phyloP scores from a whole-genome alignment of 2,888 invertebrate species.

The Catocala fraxini region DNA sequence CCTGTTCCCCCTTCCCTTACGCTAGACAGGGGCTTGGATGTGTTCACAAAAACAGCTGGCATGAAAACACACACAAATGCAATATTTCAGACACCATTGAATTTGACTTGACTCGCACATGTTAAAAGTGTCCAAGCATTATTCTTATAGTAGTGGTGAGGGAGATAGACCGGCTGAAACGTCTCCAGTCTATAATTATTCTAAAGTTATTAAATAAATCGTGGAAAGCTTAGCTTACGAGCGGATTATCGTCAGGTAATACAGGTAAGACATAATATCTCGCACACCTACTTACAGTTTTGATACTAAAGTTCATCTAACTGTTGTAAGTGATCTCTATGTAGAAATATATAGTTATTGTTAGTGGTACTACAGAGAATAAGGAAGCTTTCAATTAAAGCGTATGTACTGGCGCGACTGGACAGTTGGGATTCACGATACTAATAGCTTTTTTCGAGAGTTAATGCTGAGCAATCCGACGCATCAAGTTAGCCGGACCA shows the following conservation, averaged over 20 bases:
- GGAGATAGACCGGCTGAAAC: too few species aligned
- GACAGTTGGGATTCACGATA: background rate
- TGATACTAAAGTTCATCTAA: conserved; percentile 2
- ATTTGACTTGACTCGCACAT: too few species aligned
- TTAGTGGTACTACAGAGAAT: conserved; percentile 2
- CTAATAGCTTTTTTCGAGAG: background rate
- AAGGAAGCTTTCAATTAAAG: conserved; percentile 7
- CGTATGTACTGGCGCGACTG: conserved; percentile 1
- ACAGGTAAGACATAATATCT: background rate
- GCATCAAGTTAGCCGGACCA: background rate
- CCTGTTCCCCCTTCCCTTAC: too few species aligned
- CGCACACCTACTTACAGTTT: background rate
- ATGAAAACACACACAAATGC: too few species aligned
- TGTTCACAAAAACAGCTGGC: too few species aligned
- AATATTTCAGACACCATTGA: too few species aligned
- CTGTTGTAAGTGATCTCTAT: background rate
- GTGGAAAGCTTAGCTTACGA: conserved; percentile 38
- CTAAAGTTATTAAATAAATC: conserved; percentile 1
- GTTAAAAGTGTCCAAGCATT: too few species aligned
- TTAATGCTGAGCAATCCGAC: background rate
- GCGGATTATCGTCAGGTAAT: background rate
- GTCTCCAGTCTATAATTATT: too few species aligned
- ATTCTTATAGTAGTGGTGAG: too few species aligned
- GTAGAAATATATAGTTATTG: background rate
- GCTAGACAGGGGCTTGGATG: too few species aligned